A percentile compares a stretch with the other conserved stretches of the same genome.
These are phyloP conservation scores for Plutella xylostella DNA, from an alignment of 2,888 invertebrate genomes.

Conservation along the genomic window DNA sequence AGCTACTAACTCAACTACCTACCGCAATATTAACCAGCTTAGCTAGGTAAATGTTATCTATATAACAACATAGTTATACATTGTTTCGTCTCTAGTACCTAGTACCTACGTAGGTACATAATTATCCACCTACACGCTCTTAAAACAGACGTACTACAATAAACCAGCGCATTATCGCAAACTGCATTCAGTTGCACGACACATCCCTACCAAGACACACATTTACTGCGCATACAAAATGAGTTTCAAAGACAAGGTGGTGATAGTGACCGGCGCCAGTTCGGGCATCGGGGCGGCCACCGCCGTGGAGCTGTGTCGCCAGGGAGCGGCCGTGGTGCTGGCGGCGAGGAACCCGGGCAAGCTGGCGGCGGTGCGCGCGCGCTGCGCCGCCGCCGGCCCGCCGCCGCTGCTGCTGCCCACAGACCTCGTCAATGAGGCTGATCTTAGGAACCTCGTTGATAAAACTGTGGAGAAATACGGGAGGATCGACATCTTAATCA, in stretches of 20 bases:
- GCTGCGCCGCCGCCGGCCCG: conserved; percentile 12
- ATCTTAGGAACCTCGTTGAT: conserved; percentile 33
- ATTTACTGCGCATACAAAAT: not conserved
- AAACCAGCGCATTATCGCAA: not conserved
- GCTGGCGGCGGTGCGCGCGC: conserved; percentile 26
- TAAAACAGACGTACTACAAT: not conserved
- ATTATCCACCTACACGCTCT: not conserved
- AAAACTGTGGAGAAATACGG: conserved; percentile 36
- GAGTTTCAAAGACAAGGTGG: conserved; percentile 4
- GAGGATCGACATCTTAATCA: conserved; percentile 42
- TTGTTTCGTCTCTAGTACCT: not conserved
- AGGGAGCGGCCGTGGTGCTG: conserved; percentile 2
- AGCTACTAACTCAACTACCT: too few species aligned
- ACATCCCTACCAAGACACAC: not conserved
- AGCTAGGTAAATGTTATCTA: too few species aligned
- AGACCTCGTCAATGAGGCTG: conserved; percentile 34
- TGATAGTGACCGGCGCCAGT: conserved; percentile 7
- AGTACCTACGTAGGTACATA: not conserved
- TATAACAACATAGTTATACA: not conserved
- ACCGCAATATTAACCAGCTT: too few species aligned
- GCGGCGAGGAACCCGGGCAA: conserved; percentile 4
- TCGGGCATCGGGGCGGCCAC: conserved; percentile 10
- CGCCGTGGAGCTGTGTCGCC: not conserved
- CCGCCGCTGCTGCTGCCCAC: conserved; percentile 24
- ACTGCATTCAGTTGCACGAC: not conserved